phyloP scores from a whole-genome alignment of 2,113 vertebrate species.

The rat (Rattus norvegicus) region GRCr8 NC_086019.1:222877001-222877500 shows the following conservation, averaged over 20 bases:
- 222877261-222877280: background rate
- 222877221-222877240: background rate
- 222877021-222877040: constrained; percentile 55
- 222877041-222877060: constrained; percentile 28
- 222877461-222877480: background rate
- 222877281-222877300: background rate
- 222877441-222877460: background rate
- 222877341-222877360: background rate
- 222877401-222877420: constrained; percentile 39
- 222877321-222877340: background rate
- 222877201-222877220: background rate
- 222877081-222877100: constrained; percentile 60
- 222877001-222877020: constrained; percentile 56
- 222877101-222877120: constrained; percentile 30
- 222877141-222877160: constrained; percentile 17
- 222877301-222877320: background rate
- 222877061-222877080: constrained; percentile 27
- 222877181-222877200: background rate
- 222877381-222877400: background rate
- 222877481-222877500: constrained; percentile 30
- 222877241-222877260: background rate
- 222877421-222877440: constrained; percentile 55
- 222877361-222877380: constrained; percentile 10
- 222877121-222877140: constrained; percentile 7
- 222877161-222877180: constrained; percentile 12